phyloP scores from a whole-genome alignment of 2,113 vertebrate species.

The Barnardius zonarius region DNA sequence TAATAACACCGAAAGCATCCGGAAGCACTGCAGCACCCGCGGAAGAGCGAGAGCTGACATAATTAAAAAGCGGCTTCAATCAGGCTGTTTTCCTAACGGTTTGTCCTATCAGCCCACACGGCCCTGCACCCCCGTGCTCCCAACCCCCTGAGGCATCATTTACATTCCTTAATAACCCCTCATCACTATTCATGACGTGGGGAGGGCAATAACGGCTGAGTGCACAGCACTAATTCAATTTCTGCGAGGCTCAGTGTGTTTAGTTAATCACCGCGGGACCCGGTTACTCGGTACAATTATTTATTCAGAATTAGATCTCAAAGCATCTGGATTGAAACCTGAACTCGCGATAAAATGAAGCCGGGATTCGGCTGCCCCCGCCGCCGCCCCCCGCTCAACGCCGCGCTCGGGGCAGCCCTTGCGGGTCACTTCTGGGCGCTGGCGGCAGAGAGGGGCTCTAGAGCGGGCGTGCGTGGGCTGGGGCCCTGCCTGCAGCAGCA shows the following conservation, averaged over 20 bases:
- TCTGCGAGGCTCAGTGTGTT: slow-evolving; percentile 74
- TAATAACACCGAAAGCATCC: slow-evolving; percentile 66
- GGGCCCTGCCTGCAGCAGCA: background rate
- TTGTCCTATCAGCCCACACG: slow-evolving; percentile 62
- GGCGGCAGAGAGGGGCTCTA: background rate
- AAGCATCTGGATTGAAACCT: slow-evolving; percentile 72
- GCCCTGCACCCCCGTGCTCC: slow-evolving; percentile 12
- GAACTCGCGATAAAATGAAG: slow-evolving; percentile 68
- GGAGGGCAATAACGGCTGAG: slow-evolving; percentile 73
- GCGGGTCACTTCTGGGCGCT: background rate
- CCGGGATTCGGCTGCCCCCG: background rate
- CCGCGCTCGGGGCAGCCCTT: background rate
- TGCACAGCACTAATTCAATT: slow-evolving; percentile 80
- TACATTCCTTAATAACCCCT: slow-evolving; percentile 81
- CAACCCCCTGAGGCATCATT: slow-evolving; percentile 75
- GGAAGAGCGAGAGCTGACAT: slow-evolving; percentile 64
- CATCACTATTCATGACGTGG: slow-evolving; percentile 79
- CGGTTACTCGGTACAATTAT: slow-evolving; percentile 77
- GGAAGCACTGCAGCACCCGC: slow-evolving; percentile 31
- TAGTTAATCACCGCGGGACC: slow-evolving; percentile 80
- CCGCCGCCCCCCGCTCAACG: fast-evolving
- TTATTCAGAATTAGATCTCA: slow-evolving; percentile 81
- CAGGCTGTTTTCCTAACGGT: slow-evolving; percentile 64
- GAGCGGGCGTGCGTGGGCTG: fast-evolving
- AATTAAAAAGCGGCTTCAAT: slow-evolving; percentile 73